Evolutionary conservation across 2,888 invertebrate genomes (phyloP).

Genomic region (Scaeva pyrastri): DNA sequence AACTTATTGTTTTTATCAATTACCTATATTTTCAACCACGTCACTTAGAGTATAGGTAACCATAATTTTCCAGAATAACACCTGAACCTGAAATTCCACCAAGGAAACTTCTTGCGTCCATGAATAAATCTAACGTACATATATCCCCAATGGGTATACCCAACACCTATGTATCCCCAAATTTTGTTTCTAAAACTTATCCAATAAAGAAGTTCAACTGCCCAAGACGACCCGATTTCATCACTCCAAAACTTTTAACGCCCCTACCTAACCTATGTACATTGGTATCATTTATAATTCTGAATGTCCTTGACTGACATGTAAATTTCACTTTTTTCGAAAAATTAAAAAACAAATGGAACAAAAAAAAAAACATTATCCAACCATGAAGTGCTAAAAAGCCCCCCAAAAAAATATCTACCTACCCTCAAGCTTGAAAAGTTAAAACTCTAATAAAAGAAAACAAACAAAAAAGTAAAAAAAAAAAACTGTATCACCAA

Average conservation of each 20-base stretch:
- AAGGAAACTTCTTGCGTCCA: no score
- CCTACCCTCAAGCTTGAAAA: conserved; percentile 34
- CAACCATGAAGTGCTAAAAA: conserved; percentile 51
- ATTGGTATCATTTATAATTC: conserved; percentile 46
- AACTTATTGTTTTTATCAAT: no score
- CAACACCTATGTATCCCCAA: background rate
- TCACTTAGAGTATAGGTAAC: no score
- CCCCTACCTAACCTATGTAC: background rate
- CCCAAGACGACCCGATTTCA: conserved; percentile 14
- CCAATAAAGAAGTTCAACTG: conserved; percentile 45
- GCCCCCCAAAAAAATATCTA: conserved; percentile 24
- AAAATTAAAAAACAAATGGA: no score
- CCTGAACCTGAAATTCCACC: no score
- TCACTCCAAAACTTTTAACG: background rate
- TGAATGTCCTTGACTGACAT: conserved; percentile 49
- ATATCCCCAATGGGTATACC: background rate
- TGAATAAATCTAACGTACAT: background rate
- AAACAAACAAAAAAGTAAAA: conserved; percentile 5
- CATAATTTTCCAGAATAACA: no score
- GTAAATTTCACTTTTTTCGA: conserved; percentile 59
- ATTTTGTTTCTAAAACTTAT: conserved; percentile 33
- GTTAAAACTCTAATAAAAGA: conserved; percentile 7
- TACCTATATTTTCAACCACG: no score
- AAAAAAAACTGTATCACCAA: conserved; percentile 38
- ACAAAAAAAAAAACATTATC: conserved; percentile 37